These are phyloP conservation scores for Excalfactoria chinensis DNA, from an alignment of 2,113 vertebrate genomes.

Conservation along the genomic window DNA sequence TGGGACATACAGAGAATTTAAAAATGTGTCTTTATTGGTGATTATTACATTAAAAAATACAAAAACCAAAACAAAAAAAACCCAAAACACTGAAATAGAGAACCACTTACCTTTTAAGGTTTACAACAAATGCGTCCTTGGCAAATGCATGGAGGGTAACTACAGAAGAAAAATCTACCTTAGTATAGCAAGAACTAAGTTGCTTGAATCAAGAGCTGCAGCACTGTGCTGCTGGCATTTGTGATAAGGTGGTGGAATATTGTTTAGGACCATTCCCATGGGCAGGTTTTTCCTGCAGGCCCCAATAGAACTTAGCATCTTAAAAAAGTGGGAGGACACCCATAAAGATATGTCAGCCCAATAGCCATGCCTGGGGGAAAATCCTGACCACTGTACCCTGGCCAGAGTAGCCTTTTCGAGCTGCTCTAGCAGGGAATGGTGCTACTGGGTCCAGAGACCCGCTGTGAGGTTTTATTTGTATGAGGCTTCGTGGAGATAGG, in stretches of 20 bases:
- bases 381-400: not conserved
- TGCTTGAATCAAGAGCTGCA: not conserved
- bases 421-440: fast-evolving
- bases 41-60: not conserved
- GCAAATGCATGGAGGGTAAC: not conserved
- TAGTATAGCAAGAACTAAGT: not conserved
- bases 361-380: not conserved
- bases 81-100: not conserved
- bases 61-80: not conserved
- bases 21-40: not conserved
- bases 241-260: not conserved
- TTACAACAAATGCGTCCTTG: constrained; percentile 43
- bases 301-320: not conserved
- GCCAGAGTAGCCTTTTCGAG: not conserved
- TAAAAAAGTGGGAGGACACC: not conserved
- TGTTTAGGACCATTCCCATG: not conserved
- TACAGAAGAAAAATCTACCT: not conserved
- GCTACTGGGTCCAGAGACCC: not conserved
- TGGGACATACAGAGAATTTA: not conserved
- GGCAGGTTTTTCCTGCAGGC: not conserved
- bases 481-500: not conserved
- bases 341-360: not conserved
- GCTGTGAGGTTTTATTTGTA: fast-evolving
- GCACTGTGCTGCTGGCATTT: not conserved
- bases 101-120: constrained; percentile 11